These are phyloP conservation scores for Ormia ochracea DNA, from an alignment of 2,888 invertebrate species.

Conservation along the genomic window DNA sequence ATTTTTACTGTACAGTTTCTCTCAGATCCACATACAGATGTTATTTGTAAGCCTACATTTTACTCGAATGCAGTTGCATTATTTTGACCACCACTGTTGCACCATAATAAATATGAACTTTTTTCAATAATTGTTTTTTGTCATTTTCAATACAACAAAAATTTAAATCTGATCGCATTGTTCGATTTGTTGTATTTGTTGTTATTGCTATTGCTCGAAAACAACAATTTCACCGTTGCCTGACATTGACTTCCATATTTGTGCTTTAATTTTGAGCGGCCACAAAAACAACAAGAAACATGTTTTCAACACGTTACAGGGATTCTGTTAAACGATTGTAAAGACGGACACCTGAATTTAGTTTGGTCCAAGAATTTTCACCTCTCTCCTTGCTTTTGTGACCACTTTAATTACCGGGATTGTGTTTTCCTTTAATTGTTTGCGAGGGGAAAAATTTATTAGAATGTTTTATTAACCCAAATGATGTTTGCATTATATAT, in stretches of 20 bases:
- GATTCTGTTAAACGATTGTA: conserved; percentile 12
- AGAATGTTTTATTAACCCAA: background rate
- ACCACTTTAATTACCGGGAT: background rate
- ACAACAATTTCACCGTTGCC: conserved; percentile 57
- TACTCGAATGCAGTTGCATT: background rate
- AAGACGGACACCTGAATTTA: background rate
- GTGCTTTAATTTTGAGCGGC: conserved; percentile 8
- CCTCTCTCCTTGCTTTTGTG: conserved; percentile 19
- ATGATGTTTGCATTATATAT: conserved; percentile 58
- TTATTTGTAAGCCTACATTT: background rate
- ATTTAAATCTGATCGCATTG: background rate
- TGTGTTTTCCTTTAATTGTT: background rate
- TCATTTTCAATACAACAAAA: conserved; percentile 2
- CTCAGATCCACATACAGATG: too few species aligned
- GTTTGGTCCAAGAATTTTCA: background rate
- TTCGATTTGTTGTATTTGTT: too few species aligned
- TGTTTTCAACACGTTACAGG: conserved; percentile 50
- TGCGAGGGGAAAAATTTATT: background rate
- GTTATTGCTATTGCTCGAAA: conserved; percentile 30
- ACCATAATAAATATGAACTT: conserved; percentile 7
- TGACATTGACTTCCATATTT: conserved; percentile 62
- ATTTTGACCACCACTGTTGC: background rate
- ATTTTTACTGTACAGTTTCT: too few species aligned
- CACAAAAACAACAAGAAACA: conserved; percentile 32
- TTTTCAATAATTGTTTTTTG: conserved; percentile 21